Base-by-base conservation (phyloP, 1,140 invertebrate species). In the Leucophenga varia region DNA sequence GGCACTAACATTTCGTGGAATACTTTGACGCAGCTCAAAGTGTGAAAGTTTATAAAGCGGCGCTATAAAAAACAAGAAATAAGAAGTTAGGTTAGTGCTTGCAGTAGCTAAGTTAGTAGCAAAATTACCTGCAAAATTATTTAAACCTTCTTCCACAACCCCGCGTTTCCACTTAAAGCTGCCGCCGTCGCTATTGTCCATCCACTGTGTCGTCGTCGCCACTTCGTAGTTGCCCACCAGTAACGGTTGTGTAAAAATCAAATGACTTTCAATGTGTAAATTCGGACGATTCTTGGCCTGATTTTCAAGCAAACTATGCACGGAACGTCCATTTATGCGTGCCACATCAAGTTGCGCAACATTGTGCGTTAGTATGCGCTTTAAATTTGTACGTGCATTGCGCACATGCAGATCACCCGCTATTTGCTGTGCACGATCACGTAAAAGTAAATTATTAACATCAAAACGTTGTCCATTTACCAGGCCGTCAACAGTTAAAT, bases 261-360 rank as follows among this genome's bases (percentile, higher is more conserved):
- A 35, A 28, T 64, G 44, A n/a, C 59, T 58, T 9, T 57, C 40
- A 0, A 72, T 53, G 40, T 56, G 64, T 6, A 68, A 54, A 51
- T 61, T 59, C 2, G 56, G 63, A 9, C 45, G 50, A 43, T 67
- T 59, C 7, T 49, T 37, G 1, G 63, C 63, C 25, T 67, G 68
- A 37, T 67, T 70, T 0, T 12, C 22, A 20, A 64, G 40, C 12
- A 74, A 56, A 3, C 59, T 53, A 13, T 68, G 51, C 0, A 74
- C 55, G 8, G 20, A 10, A 2, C 56, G 18, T 2, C 44, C 54
- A 50, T 74, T 72, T 7, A 74, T 55, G 2, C 12, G 22, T 21
- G 74, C 58, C 10, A 59, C 58, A 47, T 54, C 51, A 1, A 74
- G 44, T 21, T 74, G 54, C 13, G 61, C 55, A 21, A 74, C 56